Percentiles rank a stretch among this genome's conserved stretches.
phyloP scores from a whole-genome alignment of 1,140 invertebrate genomes.

The Pogonognathellus flavescens region DNA sequence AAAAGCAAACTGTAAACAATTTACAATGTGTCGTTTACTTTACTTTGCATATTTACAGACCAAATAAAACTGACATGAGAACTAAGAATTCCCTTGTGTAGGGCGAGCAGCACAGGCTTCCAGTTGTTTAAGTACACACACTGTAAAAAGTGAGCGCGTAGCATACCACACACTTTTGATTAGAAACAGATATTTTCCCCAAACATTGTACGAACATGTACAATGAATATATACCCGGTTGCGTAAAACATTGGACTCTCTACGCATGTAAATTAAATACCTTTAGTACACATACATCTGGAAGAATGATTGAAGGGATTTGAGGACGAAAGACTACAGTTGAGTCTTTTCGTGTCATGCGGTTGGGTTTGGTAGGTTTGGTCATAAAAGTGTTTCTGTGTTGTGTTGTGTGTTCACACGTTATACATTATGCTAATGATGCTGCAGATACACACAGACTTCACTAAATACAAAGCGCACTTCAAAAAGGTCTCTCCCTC shows the following conservation, averaged over 20 bases:
- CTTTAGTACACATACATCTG: not conserved
- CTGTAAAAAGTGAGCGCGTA: not conserved
- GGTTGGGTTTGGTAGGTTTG: not conserved
- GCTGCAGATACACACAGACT: not conserved
- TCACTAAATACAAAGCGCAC: not conserved
- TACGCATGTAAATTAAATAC: not conserved
- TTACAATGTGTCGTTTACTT: not conserved
- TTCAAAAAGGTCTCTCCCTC: slow-evolving; percentile 1
- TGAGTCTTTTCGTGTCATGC: not conserved
- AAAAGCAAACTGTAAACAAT: not conserved
- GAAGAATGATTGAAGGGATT: not conserved
- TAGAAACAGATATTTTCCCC: slow-evolving; percentile 5
- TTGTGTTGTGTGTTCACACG: slow-evolving; percentile 31
- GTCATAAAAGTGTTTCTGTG: not conserved
- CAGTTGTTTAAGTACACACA: not conserved
- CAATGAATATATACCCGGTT: no score
- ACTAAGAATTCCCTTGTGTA: no score
- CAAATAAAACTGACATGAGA: no score
- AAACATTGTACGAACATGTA: not conserved
- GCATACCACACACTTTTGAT: not conserved
- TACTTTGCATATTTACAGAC: not conserved
- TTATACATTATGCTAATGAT: not conserved
- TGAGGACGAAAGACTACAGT: no score
- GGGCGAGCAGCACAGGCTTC: not conserved
- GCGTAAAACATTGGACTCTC: no score